These are phyloP conservation scores for Bubalus kerabau DNA, from an alignment of 2,113 vertebrate genomes.

Conservation along the genomic window DNA sequence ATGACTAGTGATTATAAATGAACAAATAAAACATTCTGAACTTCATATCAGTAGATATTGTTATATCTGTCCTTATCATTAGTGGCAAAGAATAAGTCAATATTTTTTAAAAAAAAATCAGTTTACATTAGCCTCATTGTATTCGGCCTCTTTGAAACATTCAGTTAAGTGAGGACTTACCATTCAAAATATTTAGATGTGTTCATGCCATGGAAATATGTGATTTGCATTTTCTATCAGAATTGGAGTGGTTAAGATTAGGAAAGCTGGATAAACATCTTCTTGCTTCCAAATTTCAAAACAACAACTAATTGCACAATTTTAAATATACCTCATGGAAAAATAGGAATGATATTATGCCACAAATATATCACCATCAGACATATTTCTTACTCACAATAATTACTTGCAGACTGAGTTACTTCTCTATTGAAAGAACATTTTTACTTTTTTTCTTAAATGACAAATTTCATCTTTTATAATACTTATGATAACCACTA, in stretches of 20 bases:
- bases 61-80: not conserved
- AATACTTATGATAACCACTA: conserved; percentile 1
- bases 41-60: not conserved
- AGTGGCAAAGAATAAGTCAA: not conserved
- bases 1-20: not conserved
- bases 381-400: not conserved
- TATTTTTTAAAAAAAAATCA: not conserved
- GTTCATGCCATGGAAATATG: not conserved
- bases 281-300: not conserved
- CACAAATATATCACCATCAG: conserved; percentile 1
- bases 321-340: not conserved
- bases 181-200: not conserved
- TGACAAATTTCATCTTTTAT: conserved; percentile 24
- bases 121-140: not conserved
- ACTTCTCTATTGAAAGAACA: conserved; percentile 1
- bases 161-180: not conserved
- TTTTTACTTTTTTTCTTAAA: not conserved
- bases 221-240: not conserved
- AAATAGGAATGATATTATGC: not conserved
- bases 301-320: not conserved
- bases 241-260: not conserved
- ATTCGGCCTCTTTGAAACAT: not conserved
- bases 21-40: not conserved
- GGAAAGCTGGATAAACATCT: not conserved
- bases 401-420: conserved; percentile 21